Evolutionary conservation across 2,797 vertebrate genomes (phyloP).

Genomic region (Rousettus madagascariensis): DNA sequence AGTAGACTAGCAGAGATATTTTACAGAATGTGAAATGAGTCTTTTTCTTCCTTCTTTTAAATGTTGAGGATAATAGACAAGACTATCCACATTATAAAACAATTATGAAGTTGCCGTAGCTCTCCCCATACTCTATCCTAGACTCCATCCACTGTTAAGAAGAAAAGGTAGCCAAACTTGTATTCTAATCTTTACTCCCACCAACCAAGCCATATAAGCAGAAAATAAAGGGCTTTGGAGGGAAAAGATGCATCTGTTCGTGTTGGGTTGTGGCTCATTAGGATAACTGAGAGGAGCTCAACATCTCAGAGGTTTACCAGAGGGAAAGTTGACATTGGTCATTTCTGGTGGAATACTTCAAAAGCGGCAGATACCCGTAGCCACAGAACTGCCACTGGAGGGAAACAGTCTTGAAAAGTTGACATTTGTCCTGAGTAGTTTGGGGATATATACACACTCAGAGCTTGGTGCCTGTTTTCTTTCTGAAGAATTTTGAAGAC

Average conservation of each 20-base stretch:
- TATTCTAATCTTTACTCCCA: background rate
- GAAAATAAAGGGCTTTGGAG: background rate
- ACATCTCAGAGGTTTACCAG: background rate
- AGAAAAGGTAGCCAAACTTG: background rate
- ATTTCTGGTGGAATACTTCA: background rate
- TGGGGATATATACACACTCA: too few species aligned
- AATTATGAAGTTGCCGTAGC: background rate
- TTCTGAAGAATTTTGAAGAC: background rate
- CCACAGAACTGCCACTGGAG: background rate
- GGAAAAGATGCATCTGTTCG: background rate
- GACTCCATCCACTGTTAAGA: background rate
- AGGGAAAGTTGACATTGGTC: background rate
- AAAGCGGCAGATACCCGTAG: background rate
- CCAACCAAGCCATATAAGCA: background rate
- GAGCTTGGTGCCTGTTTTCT: rapidly evolving
- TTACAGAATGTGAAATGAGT: background rate
- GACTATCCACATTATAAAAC: background rate
- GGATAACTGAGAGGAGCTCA: background rate
- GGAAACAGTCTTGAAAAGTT: background rate
- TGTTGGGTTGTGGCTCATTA: background rate
- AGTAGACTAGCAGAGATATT: background rate
- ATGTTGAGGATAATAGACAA: background rate
- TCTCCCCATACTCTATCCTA: background rate
- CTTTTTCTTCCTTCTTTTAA: background rate
- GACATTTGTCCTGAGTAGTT: background rate